Percentiles rank a stretch among this genome's conserved stretches.
Evolutionary conservation across 2,888 invertebrate genomes (phyloP).

Genomic region (Luperina nickerlii): DNA sequence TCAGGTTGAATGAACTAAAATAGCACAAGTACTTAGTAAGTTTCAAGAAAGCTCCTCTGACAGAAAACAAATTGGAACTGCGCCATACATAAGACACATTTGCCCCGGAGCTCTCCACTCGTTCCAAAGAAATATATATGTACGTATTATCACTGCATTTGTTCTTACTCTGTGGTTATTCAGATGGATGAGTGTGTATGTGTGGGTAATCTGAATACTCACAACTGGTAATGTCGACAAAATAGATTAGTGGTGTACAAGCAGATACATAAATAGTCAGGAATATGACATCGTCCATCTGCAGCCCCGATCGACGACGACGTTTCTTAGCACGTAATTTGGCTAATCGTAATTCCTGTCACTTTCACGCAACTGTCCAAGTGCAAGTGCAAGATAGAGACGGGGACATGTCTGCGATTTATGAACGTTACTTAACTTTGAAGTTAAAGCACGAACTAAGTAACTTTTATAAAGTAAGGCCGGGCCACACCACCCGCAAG

Average conservation of each 20-base stretch:
- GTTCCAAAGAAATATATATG: conserved; percentile 15
- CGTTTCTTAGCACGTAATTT: not conserved
- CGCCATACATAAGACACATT: not conserved
- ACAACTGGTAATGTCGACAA: not conserved
- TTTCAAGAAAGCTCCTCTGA: not conserved
- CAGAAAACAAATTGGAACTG: conserved; percentile 18
- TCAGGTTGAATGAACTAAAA: not conserved
- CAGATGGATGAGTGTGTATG: not conserved
- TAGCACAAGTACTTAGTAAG: not conserved
- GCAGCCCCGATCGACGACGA: not conserved
- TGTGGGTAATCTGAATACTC: conserved; percentile 1
- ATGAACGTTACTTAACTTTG: not conserved
- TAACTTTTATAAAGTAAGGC: not conserved
- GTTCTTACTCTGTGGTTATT: conserved; percentile 16
- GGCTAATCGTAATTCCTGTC: not conserved
- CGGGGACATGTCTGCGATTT: not conserved
- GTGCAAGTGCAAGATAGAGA: not conserved
- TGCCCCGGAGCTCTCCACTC: not conserved
- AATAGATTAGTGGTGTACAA: not conserved
- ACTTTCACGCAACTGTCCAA: not conserved
- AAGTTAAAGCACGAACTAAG: not conserved
- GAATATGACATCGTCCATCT: not conserved
- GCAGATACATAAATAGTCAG: not conserved
- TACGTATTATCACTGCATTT: conserved; percentile 18
- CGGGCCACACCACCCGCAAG: not conserved